Base-by-base conservation (phyloP, 2,888 invertebrate genomes). In the Plagodis dolabraria region DNA sequence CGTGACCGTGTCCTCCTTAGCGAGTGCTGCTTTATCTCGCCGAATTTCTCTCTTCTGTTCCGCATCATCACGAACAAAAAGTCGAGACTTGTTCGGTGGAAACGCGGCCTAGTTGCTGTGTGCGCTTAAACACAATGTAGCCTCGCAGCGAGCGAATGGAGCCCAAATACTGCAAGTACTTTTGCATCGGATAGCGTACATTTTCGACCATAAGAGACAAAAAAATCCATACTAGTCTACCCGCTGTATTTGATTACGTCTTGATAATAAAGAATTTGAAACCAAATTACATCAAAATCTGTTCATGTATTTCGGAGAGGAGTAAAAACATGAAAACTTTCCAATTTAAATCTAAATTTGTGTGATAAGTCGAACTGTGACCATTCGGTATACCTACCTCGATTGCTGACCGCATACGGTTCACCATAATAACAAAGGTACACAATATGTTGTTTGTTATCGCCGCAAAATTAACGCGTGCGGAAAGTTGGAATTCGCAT, bases 1-100 rank as follows among this genome's bases (percentile, higher is more conserved):
- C 82, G 86, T 89, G 91, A 89, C 90, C 89, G 88, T 86, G 91
- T 84, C 90, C 91, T 83, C 88, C 86, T 90, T 89, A 85, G 70
- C 80, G 80, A 86, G 83, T 83, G 82, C 86, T 85, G 87, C 85
- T 85, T 87, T 86, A 87, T 88, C 89, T 87, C 81, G 82, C 87
- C 88, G 79, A 92, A 92, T 92, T 92, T 91, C 90, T 89, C 90
- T 89, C 87, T 84, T 87, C 86, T 86, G 89, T 88, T 87, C 85
- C 87, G 88, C 89, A 90, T 86, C 87, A 88, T 86, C 88, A 83
- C 81, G 83, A 86, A 90, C 88, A 91, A 91, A 91, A 91, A 90
- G 81, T 85, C 80, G 80, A 89, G 83, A 87, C 89, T 89, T 87
- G 89, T 89, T 90, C 71, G 76, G 80, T 84, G 79, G 85, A 83